phyloP scores from a whole-genome alignment of 2,113 vertebrate genomes.

The Tachycineta bicolor region DNA sequence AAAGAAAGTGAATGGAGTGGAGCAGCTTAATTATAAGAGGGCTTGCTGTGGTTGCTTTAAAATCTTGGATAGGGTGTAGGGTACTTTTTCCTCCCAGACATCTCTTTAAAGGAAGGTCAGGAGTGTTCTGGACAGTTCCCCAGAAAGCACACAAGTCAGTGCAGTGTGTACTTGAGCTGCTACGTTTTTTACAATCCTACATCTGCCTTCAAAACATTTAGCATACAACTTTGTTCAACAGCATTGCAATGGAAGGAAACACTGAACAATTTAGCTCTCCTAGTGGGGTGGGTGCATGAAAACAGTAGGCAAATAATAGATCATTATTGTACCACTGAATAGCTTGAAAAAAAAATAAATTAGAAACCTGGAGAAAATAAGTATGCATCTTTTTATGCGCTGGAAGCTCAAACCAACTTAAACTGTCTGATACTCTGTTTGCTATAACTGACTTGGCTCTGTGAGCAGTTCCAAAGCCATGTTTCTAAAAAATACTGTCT shows the following conservation, averaged over 20 bases:
- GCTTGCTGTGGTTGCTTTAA: not conserved
- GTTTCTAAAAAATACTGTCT: conserved; percentile 40
- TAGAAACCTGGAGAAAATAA: not conserved
- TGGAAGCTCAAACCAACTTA: not conserved
- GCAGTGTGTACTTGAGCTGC: not conserved
- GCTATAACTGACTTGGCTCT: conserved; percentile 27
- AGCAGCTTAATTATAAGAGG: conserved; percentile 41
- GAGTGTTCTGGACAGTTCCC: not conserved
- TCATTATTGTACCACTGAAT: not conserved
- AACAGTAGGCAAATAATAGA: not conserved
- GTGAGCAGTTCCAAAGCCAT: not conserved
- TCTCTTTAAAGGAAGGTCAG: not conserved
- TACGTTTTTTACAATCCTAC: not conserved
- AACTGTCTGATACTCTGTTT: conserved; percentile 22
- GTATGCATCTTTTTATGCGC: not conserved
- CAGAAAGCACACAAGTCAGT: not conserved
- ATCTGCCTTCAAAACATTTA: not conserved
- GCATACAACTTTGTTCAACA: not conserved
- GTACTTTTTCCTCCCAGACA: not conserved
- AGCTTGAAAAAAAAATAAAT: not conserved
- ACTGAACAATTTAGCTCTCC: not conserved
- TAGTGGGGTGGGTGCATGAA: not conserved
- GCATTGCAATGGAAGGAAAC: not conserved
- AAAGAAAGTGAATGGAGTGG: conserved; percentile 16
- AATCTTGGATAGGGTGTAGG: not conserved